These are phyloP conservation scores for Alloscopus bannaensis DNA, from an alignment of 2,888 invertebrate genomes.

Conservation along the genomic window DNA sequence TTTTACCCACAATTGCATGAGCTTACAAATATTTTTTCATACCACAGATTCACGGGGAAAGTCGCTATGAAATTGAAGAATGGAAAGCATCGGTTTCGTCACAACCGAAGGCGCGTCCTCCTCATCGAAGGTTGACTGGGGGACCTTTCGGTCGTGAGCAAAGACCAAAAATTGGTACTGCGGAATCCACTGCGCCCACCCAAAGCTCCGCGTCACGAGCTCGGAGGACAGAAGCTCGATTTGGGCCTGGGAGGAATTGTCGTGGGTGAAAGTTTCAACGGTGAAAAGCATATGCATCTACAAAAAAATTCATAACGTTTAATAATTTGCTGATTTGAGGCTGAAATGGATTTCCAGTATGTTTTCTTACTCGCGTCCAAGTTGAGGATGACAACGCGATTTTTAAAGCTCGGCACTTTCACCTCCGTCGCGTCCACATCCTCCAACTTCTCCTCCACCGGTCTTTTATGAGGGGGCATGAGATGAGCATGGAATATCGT, in stretches of 20 bases:
- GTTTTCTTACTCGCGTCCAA: conserved; percentile 58
- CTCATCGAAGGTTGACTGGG: conserved; percentile 80
- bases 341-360: conserved; percentile 1
- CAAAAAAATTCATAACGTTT: background rate
- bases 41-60: conserved; percentile 92
- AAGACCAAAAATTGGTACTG: conserved; percentile 87
- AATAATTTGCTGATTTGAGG: background rate
- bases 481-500: conserved; percentile 62
- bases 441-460: conserved; percentile 46
- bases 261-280: conserved; percentile 47
- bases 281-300: conserved; percentile 44
- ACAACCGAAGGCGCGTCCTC: conserved; percentile 79
- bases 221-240: conserved; percentile 65
- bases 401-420: conserved; percentile 56
- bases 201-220: conserved; percentile 67
- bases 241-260: conserved; percentile 10
- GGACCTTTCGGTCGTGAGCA: conserved; percentile 85
- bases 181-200: conserved; percentile 93
- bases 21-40: conserved; percentile 74
- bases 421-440: conserved; percentile 52
- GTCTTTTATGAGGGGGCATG: conserved; percentile 55
- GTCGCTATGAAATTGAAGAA: conserved; percentile 90
- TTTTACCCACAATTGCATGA: background rate
- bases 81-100: conserved; percentile 86
- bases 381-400: conserved; percentile 60